Base-by-base conservation (phyloP, 2,113 vertebrate species). In the Misgurnus anguillicaudatus region DNA sequence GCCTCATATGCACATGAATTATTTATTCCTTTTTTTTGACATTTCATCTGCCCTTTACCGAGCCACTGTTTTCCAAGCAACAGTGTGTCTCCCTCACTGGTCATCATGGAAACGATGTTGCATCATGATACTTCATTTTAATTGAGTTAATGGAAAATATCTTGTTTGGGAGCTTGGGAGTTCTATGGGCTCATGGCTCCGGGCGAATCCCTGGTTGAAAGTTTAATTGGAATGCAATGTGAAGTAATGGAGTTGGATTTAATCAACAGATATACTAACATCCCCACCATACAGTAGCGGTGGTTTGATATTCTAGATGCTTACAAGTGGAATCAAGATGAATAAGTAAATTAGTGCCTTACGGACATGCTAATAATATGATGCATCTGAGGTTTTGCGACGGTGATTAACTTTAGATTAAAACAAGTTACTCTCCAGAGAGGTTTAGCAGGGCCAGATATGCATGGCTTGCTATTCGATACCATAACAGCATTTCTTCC, bases 41-140 rank as follows among this genome's bases (percentile, higher is more conserved):
- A 80, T 81, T 84, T 81, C 48, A 45, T 6, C 41, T 84, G 82
- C 47, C 75, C 79, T 84, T 84, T 80, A 68, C 61, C 5, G 39
- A 80, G 53, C 62, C 66, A 47, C 51, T 36, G 8, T 77, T 64
- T 66, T 64, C 51, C 73, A 2, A 11, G 13, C n/a, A 57, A 66
- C 31, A 58, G 24, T 62, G 14, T 42, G 47, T 73, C 66, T 36
- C 13, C 71, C 75, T 48, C 80, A 51, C 3, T 39, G 53, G 51
- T 61, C 73, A 19, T 75, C 57, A 62, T 55, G 53, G 7, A 31
- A 65, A 76, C 13, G 8, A 17, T 51, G 48, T 78, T 73, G 71
- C 67, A 66, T 72, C 58, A 63, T 21, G 60, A 19, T 72, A 63
- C 45, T 71, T 72, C 42, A 66, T 41, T 38, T 58, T 38, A 13